A percentile compares a stretch with the other conserved stretches of the same genome.
These are phyloP conservation scores for Rallus crepitans DNA, from an alignment of 2,797 vertebrate genomes.

Conservation along the genomic window DNA sequence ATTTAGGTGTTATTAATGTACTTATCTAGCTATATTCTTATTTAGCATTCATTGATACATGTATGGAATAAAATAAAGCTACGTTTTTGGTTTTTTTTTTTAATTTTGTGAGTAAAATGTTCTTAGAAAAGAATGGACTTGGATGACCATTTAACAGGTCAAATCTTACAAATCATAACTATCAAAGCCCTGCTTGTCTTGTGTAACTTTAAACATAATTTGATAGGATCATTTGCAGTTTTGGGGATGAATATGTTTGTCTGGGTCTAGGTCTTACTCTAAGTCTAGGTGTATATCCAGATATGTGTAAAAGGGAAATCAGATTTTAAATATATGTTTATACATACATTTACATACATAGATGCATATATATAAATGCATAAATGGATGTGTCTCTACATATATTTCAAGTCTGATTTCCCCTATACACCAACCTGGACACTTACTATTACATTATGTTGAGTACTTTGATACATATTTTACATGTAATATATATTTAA, in stretches of 20 bases:
- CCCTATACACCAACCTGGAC: background rate
- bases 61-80: background rate
- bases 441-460: background rate
- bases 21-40: background rate
- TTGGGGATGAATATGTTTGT: background rate
- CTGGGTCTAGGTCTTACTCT: background rate
- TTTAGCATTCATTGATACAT: background rate
- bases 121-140: background rate
- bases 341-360: background rate
- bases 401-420: background rate
- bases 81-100: background rate
- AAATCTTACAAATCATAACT: background rate
- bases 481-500: background rate
- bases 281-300: background rate
- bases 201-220: background rate
- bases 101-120: background rate
- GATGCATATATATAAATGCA: background rate
- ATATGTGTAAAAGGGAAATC: background rate
- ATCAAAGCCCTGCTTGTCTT: background rate
- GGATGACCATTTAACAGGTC: background rate
- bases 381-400: background rate
- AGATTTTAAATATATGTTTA: background rate
- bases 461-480: background rate
- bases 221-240: background rate
- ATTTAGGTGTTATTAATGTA: background rate